A percentile compares a stretch with the other conserved stretches of the same genome.
phyloP scores from a whole-genome alignment of 35 echinoderm and acorn worm species.

The Apostichopus parvimensis region DNA sequence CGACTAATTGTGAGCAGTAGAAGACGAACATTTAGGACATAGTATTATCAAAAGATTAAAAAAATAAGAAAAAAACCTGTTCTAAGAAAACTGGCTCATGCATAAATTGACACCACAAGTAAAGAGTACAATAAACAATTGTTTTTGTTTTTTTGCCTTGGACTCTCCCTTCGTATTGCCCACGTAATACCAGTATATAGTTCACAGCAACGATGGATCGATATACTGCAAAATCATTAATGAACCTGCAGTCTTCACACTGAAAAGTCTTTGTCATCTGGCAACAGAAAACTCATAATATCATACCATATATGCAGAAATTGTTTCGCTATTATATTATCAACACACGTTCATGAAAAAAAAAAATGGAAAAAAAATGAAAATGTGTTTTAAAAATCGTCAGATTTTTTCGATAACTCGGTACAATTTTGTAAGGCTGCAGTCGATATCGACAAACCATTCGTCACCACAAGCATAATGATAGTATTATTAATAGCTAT shows the following conservation, averaged over 20 bases:
- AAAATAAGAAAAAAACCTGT: too few relatives aligned
- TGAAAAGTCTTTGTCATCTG: not conserved
- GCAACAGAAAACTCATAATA: conserved; percentile 8
- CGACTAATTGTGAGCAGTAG: too few relatives aligned
- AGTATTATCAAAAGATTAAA: too few relatives aligned
- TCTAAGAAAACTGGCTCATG: not conserved
- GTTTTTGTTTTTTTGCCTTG: conserved; percentile 26
- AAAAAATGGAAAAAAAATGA: not conserved
- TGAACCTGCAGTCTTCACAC: not conserved
- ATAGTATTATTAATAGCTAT: not conserved
- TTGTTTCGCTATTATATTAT: not conserved
- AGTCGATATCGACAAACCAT: not conserved
- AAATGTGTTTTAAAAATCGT: not conserved
- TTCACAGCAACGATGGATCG: conserved; percentile 50
- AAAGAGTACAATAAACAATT: conserved; percentile 11
- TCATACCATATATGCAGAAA: conserved; percentile 14
- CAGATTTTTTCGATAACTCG: not conserved
- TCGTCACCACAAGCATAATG: not conserved
- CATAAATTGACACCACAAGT: conserved; percentile 12
- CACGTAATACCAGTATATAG: conserved; percentile 49
- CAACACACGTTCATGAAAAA: not conserved
- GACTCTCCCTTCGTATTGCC: conserved; percentile 47
- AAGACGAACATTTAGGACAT: too few relatives aligned
- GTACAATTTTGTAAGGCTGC: not conserved
- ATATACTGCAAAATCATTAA: conserved; percentile 49